Conservation (phyloP, 2,888 invertebrate genomes). For the Mythimna impura region DNA sequence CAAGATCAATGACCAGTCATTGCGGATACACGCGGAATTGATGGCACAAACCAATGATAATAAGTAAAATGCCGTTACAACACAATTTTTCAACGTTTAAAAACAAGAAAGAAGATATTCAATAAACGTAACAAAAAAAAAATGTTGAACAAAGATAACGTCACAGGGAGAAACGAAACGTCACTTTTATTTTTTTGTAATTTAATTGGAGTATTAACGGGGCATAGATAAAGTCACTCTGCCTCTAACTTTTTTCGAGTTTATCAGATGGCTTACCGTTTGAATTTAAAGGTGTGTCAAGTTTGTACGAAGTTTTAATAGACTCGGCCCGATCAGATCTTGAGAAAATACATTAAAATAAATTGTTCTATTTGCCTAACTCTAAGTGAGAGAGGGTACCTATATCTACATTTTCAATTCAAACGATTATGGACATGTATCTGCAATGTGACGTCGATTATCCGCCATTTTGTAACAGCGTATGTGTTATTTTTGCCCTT, state of each 20-base stretch:
- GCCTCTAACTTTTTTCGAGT: constrained; percentile 75
- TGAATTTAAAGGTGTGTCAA: constrained; percentile 88
- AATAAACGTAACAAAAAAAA: constrained; percentile 70
- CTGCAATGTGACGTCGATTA: constrained; percentile 40
- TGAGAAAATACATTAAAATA: constrained; percentile 81
- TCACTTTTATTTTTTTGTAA: constrained; percentile 84
- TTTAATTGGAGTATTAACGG: constrained; percentile 89
- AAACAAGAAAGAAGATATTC: constrained; percentile 68
- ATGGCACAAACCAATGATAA: constrained; percentile 70
- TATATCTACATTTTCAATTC: constrained; percentile 28
- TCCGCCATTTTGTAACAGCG: constrained; percentile 45
- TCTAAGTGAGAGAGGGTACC: constrained; percentile 47
- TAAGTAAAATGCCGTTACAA: constrained; percentile 63
- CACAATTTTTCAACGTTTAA: constrained; percentile 64
- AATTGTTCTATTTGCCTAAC: constrained; percentile 70
- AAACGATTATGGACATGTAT: constrained; percentile 31
- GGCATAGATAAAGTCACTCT: constrained; percentile 87
- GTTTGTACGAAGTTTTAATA: constrained; percentile 88
- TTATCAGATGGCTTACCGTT: constrained; percentile 90
- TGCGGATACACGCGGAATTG: constrained; percentile 74
- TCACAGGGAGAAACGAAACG: constrained; percentile 77
- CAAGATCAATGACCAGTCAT: constrained; percentile 73
- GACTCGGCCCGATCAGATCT: constrained; percentile 86
- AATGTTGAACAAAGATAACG: constrained; percentile 71
- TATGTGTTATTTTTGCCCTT: constrained; percentile 38